Evolutionary conservation across 2,888 invertebrate genomes (phyloP), one percentile per base, ranked within the genome.

Genomic region (Thalpophila matura): DNA sequence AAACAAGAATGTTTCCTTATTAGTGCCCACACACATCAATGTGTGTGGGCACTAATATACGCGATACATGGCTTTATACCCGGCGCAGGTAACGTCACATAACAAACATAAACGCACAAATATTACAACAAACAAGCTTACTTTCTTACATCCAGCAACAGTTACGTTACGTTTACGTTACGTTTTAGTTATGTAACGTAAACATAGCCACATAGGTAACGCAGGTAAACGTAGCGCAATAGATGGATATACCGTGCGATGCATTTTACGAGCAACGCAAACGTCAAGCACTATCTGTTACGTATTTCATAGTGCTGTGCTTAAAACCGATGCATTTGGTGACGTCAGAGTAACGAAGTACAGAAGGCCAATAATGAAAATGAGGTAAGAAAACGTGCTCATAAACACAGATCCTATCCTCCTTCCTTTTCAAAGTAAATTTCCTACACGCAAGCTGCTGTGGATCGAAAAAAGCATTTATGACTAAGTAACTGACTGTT

Each of bases 41-140:
- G 4, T 9, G 27, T 14, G 20, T 38, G 29, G 12, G 2, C 53
- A 16, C 33, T 46, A 12, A 53, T 4, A 24, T 5, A 24, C 24
- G 5, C 24, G n/a, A n/a, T n/a, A n/a, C n/a, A n/a, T n/a, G n/a
- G n/a, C n/a, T n/a, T n/a, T n/a, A n/a, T n/a, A 49, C 37, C 22
- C 4, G 22, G 7, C 22, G 1, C 56, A 18, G 26, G 20, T 56
- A 24, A 53, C 65, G 46, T 49, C 46, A 31, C 58, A 50, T 50
- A 33, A 46, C 33, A 26, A 18, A 46, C 33, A 31, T 24, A 55
- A 64, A 27, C 47, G 26, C 35, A n/a, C 37, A 43, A 24, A 47
- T 51, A 63, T 51, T 40, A 24, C 40, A 49, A 46, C 42, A 42
- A 53, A 37, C 57, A 38, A 38, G 20, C 24, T 24, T 38, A 18